These are phyloP conservation scores for Cylindroiulus punctatus DNA, from an alignment of 2,888 invertebrate species.

Conservation along the genomic window DNA sequence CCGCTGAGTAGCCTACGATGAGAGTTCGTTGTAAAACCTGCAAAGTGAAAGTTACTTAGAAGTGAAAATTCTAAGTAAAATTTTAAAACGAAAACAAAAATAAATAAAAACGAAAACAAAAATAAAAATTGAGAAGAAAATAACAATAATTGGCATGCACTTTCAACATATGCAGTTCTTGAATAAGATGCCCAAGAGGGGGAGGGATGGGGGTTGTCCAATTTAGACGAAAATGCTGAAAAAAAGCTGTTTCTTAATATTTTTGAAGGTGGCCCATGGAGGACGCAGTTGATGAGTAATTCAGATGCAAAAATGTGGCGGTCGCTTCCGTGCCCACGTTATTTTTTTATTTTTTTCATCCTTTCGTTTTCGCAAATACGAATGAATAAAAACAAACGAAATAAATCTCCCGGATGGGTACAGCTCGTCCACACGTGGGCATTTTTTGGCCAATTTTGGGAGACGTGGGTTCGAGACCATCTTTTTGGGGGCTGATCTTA, in stretches of 20 bases:
- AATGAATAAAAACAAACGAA: too few species aligned
- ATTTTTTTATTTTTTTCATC: neutral
- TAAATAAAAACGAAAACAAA: too few species aligned
- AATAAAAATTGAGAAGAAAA: too few species aligned
- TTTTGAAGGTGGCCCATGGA: conserved; percentile 9
- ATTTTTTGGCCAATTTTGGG: conserved; percentile 24
- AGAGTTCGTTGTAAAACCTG: too few species aligned
- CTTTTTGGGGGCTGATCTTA: conserved; percentile 13
- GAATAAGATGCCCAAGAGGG: neutral
- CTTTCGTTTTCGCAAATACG: neutral
- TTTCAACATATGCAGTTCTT: too few species aligned
- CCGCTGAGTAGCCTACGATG: too few species aligned
- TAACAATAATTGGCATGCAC: too few species aligned
- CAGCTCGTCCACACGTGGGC: conserved; percentile 23
- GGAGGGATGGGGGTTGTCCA: neutral
- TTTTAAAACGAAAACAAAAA: too few species aligned
- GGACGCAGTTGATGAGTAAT: conserved; percentile 3
- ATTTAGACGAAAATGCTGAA: neutral
- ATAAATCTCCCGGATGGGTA: neutral
- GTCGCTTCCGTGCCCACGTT: neutral
- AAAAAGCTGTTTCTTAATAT: neutral
- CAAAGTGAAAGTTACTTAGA: too few species aligned
- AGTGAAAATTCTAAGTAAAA: too few species aligned
- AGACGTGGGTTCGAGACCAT: neutral
- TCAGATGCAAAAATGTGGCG: conserved; percentile 24